Conservation (phyloP, 1,140 invertebrate species). For the Diorhabda carinulata region DNA sequence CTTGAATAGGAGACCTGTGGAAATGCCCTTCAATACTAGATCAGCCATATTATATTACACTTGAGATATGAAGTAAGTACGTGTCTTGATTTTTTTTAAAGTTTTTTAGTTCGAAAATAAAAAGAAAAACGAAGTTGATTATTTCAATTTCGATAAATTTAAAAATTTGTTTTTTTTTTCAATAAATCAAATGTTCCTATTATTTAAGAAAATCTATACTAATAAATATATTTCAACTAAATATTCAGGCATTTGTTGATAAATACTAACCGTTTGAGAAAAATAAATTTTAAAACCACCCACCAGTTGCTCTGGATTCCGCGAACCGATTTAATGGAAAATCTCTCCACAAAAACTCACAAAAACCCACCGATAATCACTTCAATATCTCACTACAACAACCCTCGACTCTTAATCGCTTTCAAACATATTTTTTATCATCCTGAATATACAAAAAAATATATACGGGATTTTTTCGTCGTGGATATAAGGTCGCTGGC, state of each 20-base stretch:
- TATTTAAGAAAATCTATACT: too few relatives aligned
- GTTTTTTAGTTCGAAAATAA: too few relatives aligned
- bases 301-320: neutral
- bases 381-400: neutral
- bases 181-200: too few relatives aligned
- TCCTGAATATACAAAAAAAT: neutral
- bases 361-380: neutral
- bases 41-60: too few relatives aligned
- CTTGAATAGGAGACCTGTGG: too few relatives aligned
- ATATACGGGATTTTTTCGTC: neutral
- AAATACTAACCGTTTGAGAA: neutral
- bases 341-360: neutral
- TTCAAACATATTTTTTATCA: neutral
- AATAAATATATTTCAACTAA: neutral
- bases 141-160: too few relatives aligned
- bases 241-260: neutral
- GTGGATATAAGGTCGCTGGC: neutral
- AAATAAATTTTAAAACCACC: neutral
- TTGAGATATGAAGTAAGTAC: too few relatives aligned
- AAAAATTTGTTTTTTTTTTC: too few relatives aligned
- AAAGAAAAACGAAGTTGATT: too few relatives aligned
- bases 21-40: too few relatives aligned
- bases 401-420: neutral
- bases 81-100: too few relatives aligned
- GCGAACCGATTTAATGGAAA: neutral